Base-by-base conservation (phyloP, 2,113 vertebrate genomes). In the Serranochromis macrocephalus region DNA sequence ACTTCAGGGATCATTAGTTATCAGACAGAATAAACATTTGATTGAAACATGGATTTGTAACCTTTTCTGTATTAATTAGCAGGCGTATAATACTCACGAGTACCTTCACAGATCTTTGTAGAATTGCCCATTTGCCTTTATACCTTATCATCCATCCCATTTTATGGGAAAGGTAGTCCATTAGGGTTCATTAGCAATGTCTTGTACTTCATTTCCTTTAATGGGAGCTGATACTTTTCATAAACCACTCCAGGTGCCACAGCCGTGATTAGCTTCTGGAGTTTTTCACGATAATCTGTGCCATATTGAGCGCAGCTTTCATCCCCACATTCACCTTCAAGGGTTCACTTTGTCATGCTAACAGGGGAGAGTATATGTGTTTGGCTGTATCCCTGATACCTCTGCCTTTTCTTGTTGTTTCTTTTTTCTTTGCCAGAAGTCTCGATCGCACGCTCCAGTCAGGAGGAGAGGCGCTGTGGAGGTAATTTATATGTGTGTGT, bases 391-490 rank as follows among this genome's bases (percentile, higher is more conserved):
- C 45, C 49, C 88, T 92, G 91, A 94, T 85, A 85, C 80, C 57
- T 51, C 80, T 90, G 38, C 84, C 68, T 90, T 89, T 82, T 90
- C 58, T 78, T 91, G 38, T 91, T 85, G 57, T 90, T 82, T 88
- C 91, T 91, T 45, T 68, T 92, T 94, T 91, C 93, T 93, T 96
- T 95, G 81, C 82, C 94, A 99, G 98, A 99, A 96, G 96, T 99
- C 87, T 97, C 97, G 7, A 97, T 99, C 83, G 98, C 98, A 85
- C 97, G 97, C 90, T 98, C 98, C 85, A 98, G 98, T 68, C 94
- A 97, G 83, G 98, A 98, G 92, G 98, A 99, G 91, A 97, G 97
- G 89, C 96, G 94, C 71, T 99, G 98, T 95, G 98, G 98, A 85
- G 98, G 98, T 99, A 97, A 97, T 96, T 90, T 92, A 86, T 90